These are phyloP conservation scores for Marasmarcha lunaedactyla DNA, from an alignment of 2,888 invertebrate species.

Conservation along the genomic window DNA sequence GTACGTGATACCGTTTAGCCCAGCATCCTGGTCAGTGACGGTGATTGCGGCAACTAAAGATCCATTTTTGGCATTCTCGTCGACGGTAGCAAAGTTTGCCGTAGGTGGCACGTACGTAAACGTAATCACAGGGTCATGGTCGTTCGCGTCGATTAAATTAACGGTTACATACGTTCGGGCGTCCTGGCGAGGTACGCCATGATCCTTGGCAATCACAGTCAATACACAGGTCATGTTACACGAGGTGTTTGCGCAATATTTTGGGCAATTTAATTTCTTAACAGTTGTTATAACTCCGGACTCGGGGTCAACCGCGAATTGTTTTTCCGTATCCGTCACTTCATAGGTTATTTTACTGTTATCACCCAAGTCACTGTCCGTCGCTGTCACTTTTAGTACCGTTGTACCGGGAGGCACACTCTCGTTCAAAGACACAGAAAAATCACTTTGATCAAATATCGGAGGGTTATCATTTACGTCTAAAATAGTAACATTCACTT, in stretches of 20 bases:
- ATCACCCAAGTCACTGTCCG: slow-evolving; percentile 92
- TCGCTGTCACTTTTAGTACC: slow-evolving; percentile 92
- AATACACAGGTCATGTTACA: slow-evolving; percentile 95
- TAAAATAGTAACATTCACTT: slow-evolving; percentile 90
- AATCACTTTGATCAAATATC: slow-evolving; percentile 94
- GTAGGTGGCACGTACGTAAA: slow-evolving; percentile 88
- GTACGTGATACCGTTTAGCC: slow-evolving; percentile 89
- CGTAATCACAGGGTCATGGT: slow-evolving; percentile 92
- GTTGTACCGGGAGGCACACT: slow-evolving; percentile 91
- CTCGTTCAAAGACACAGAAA: slow-evolving; percentile 92
- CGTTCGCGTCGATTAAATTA: slow-evolving; percentile 91
- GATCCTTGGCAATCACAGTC: slow-evolving; percentile 93
- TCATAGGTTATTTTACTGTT: slow-evolving; percentile 94
- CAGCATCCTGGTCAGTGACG: slow-evolving; percentile 92
- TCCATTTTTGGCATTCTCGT: slow-evolving; percentile 92
- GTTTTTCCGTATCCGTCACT: slow-evolving; percentile 84
- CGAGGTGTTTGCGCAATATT: slow-evolving; percentile 77
- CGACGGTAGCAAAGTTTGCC: slow-evolving; percentile 90
- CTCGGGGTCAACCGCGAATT: slow-evolving; percentile 92
- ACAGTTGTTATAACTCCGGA: slow-evolving; percentile 90
- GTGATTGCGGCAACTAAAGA: slow-evolving; percentile 94
- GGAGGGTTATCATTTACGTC: slow-evolving; percentile 97
- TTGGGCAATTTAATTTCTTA: slow-evolving; percentile 83
- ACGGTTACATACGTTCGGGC: slow-evolving; percentile 94
- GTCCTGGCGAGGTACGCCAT: slow-evolving; percentile 91